phyloP scores from a whole-genome alignment of 2,888 invertebrate genomes.

The Hirtodrosophila cameraria region DNA sequence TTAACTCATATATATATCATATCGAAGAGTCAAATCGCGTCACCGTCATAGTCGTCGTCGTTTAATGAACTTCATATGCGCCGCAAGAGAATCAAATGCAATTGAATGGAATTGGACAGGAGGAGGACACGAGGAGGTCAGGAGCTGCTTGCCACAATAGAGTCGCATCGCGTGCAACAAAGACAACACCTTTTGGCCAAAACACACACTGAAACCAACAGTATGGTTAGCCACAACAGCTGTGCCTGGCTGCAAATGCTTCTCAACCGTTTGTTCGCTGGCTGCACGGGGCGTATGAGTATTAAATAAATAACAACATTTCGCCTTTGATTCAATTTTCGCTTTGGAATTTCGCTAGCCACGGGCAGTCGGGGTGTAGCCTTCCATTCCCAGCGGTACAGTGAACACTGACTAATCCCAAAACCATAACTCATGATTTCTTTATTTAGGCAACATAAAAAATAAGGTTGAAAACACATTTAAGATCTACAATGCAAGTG shows the following conservation, averaged over 20 bases:
- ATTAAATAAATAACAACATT: slow-evolving; percentile 59
- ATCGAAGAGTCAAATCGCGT: background rate
- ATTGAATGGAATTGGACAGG: slow-evolving; percentile 18
- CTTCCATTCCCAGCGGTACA: background rate
- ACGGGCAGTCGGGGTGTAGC: background rate
- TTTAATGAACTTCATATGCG: slow-evolving; percentile 4
- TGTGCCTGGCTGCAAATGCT: slow-evolving; percentile 32
- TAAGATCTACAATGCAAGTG: too few species aligned
- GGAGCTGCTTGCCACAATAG: too few species aligned
- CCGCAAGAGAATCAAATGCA: slow-evolving; percentile 23
- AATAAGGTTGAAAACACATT: too few species aligned
- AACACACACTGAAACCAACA: background rate
- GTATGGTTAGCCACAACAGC: slow-evolving; percentile 17
- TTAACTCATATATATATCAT: too few species aligned
- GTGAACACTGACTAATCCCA: background rate
- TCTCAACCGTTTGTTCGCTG: slow-evolving; percentile 35
- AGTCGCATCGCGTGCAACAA: slow-evolving; percentile 14
- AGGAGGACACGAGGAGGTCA: too few species aligned
- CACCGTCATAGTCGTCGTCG: background rate
- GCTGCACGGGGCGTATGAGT: slow-evolving; percentile 47
- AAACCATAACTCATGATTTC: too few species aligned
- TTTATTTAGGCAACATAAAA: too few species aligned
- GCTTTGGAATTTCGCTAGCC: slow-evolving; percentile 2
- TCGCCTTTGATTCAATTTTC: slow-evolving; percentile 25
- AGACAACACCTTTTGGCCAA: slow-evolving; percentile 1